Percentiles rank a stretch among this genome's conserved stretches.
Conservation (phyloP, 2,888 invertebrate species). For the Agapostemon virescens region DNA sequence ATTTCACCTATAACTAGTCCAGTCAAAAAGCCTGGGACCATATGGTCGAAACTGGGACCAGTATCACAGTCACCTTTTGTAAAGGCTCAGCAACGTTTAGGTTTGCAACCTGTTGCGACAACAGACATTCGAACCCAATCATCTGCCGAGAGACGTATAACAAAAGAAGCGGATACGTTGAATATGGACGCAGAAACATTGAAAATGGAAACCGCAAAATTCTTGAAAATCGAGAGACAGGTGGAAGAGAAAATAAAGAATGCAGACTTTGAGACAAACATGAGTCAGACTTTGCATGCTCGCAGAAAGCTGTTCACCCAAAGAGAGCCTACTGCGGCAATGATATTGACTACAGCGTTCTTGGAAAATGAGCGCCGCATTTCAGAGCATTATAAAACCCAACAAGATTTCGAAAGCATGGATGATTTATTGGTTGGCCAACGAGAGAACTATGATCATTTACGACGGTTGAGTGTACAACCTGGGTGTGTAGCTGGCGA, state of each 20-base stretch:
- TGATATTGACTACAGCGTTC: constrained; percentile 74
- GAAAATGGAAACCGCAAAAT: constrained; percentile 72
- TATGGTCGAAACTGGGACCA: constrained; percentile 78
- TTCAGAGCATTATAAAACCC: constrained; percentile 49
- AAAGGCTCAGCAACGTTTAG: constrained; percentile 77
- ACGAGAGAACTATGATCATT: constrained; percentile 74
- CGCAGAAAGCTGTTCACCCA: constrained; percentile 69
- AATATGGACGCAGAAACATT: constrained; percentile 62
- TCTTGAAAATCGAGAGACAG: constrained; percentile 73
- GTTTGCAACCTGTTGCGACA: constrained; percentile 62
- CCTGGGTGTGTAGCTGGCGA: constrained; percentile 52
- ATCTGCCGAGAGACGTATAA: constrained; percentile 77
- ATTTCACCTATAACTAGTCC: constrained; percentile 74
- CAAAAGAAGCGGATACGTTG: constrained; percentile 65
- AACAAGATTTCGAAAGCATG: constrained; percentile 4
- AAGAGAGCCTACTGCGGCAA: constrained; percentile 72
- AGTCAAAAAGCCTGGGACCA: constrained; percentile 69
- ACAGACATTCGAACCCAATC: constrained; percentile 73
- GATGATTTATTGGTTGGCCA: constrained; percentile 70
- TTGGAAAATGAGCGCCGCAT: constrained; percentile 74
- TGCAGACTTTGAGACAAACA: constrained; percentile 65
- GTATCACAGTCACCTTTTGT: constrained; percentile 79
- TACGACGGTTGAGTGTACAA: constrained; percentile 67
- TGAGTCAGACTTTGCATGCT: constrained; percentile 64
- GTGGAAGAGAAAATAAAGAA: constrained; percentile 74